Evolutionary conservation across 2,888 invertebrate species (phyloP), one percentile per base, ranked within the genome.

Genomic region (Hypolimnas misippus): DNA sequence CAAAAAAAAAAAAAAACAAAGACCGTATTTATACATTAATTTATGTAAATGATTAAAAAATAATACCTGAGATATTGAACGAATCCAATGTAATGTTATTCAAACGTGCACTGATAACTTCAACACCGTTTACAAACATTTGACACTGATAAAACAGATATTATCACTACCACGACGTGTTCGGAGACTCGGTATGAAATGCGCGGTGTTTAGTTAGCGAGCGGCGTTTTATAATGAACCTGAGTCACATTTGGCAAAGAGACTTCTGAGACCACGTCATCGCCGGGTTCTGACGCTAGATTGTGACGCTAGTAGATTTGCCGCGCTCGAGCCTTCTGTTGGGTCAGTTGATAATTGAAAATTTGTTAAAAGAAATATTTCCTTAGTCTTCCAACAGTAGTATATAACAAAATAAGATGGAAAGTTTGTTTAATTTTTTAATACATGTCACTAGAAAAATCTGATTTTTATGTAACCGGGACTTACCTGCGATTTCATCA

Each of bases 211-310:
- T 70, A 74, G 76, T 74, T 73, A 71, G 68, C 70, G 70, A 72
- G 72, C 49, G 73, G 73, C 74, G 79, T 83, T 89, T 87, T 91
- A 91, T 91, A 91, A 83, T 72, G 74, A 69, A 55, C 66, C 75
- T 88, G 89, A 88, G 69, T 89, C 87, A 79, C 75, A 82, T 78
- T 89, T 89, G 89, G 89, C 89, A 87, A 81, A 83, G 79, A 74
- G 73, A 73, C 77, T 79, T 79, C 76, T 72, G 55, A 64, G 74
- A 70, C 73, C 75, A 82, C 89, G 89, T 89, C 89, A 89, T 75
- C 73, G 56, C 60, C 57, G 69, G 52, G 70, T 65, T 67, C 77
- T 87, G 87, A 89, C 88, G 89, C 78, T 68, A 71, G 73, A 70
- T 73, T 61, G 69, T 88, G 86, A 88, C 87, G 87, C 76, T 73